Evolutionary conservation across 2,113 vertebrate species (phyloP).

Genomic region (Progne subis): DNA sequence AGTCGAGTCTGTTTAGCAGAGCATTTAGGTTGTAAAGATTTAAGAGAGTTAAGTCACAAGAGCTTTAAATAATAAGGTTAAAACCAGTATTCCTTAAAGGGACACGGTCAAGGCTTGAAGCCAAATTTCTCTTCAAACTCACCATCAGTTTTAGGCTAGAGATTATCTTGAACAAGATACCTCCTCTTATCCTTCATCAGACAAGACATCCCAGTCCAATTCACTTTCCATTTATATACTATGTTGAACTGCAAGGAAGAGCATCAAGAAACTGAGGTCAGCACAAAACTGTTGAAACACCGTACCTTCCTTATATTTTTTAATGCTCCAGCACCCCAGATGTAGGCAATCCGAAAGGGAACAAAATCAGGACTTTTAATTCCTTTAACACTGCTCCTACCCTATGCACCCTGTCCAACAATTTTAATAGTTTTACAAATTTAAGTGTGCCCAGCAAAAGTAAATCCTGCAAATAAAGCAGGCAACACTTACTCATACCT

Average conservation of each 20-base stretch:
- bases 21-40: constrained; percentile 26
- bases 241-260: neutral
- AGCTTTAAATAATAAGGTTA: constrained; percentile 57
- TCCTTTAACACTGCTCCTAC: neutral
- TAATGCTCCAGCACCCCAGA: neutral
- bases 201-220: neutral
- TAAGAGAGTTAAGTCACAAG: constrained; percentile 43
- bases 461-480: neutral
- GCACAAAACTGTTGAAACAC: neutral
- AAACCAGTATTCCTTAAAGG: constrained; percentile 59
- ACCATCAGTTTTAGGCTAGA: neutral
- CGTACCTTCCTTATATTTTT: neutral
- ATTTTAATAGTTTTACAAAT: neutral
- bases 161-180: neutral
- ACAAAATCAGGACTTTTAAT: neutral
- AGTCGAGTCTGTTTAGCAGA: neutral
- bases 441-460: neutral
- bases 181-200: neutral
- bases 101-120: neutral
- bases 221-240: neutral
- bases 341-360: neutral
- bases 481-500: neutral
- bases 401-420: neutral
- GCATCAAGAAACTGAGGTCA: neutral
- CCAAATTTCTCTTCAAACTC: neutral